Base-by-base conservation (phyloP, 2,797 vertebrate species). In the Acanthurus tractus region DNA sequence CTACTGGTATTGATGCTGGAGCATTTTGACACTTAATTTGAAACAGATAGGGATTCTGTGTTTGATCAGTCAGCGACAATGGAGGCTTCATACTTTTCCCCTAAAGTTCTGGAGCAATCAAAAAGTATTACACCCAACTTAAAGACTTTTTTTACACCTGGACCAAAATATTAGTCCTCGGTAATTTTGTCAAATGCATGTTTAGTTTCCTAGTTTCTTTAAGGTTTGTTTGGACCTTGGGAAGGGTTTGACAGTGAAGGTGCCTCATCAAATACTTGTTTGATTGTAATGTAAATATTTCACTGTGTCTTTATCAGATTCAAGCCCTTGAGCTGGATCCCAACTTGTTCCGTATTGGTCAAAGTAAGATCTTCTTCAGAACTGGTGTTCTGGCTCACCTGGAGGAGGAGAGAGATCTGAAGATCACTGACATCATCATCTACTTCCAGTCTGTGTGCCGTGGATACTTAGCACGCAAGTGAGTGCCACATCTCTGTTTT, bases 281-380 rank as follows among this genome's bases (percentile, higher is more conserved):
- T 50, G 1, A 36, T 20, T 73, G 15, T n/a, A 29, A 64, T 22
- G 3, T 14, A 22, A 42, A 62, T 56, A 56, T 12, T 40, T 40
- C 11, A 12, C 38, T 79, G 40, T 0, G 13, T 74, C 38, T 34
- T 55, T 23, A 25, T 59, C 68, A 99, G 98, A 99, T 99, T 82
- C 95, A 93, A 74, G 97, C 97, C 40, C 93, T 99, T 80, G 98
- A 99, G 86, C 82, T 99, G 89, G 98, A 99, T 77, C 96, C 96
- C 56, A 99, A 99, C 90, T 93, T 99, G 20, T 99, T 96, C 89
- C 95, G 98, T 63, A 99, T 99, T 29, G 98, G 98, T 74, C 98
- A 99, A 93, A 99, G 98, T 92, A 99, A 99, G 93, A 99, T 99
- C 90, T 99, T 99, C 92, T 99, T 99, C 94, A 96, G 98, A 86